Conservation (phyloP, 1,140 invertebrate species). For the Stratiolaelaps scimitus region DNA sequence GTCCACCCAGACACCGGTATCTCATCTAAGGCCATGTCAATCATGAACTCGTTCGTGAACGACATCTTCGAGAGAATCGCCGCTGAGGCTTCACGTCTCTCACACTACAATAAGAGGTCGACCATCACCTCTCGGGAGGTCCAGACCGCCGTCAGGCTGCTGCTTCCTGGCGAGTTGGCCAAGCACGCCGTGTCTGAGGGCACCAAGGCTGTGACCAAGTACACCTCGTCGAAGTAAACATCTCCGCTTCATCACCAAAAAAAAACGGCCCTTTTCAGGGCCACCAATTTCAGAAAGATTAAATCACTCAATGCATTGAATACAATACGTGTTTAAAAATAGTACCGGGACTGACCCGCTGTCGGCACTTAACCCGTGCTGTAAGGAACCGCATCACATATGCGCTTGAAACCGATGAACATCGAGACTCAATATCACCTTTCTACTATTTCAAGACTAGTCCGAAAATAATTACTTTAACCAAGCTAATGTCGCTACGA, state of each 20-base stretch:
- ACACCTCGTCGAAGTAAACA: conserved; percentile 46
- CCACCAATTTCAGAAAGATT: conserved; percentile 11
- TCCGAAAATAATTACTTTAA: too few species aligned
- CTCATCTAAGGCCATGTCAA: conserved; percentile 40
- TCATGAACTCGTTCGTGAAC: conserved; percentile 32
- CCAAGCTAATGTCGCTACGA: too few species aligned
- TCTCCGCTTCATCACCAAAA: background rate
- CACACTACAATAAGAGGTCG: conserved; percentile 46
- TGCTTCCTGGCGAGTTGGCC: conserved; percentile 48
- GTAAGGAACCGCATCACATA: too few species aligned
- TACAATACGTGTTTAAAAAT: too few species aligned
- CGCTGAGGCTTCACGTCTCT: conserved; percentile 39
- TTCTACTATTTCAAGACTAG: too few species aligned
- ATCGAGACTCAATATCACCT: too few species aligned
- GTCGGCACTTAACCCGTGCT: too few species aligned
- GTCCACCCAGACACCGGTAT: conserved; percentile 58
- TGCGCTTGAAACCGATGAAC: too few species aligned
- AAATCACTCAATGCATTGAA: background rate
- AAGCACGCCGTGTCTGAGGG: conserved; percentile 40
- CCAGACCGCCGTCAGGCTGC: conserved; percentile 43
- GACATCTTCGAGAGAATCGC: conserved; percentile 32
- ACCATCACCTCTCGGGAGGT: conserved; percentile 48
- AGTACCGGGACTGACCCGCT: too few species aligned
- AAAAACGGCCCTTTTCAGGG: conserved; percentile 25
- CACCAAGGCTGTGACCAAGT: conserved; percentile 49